phyloP scores from a whole-genome alignment of 2,797 vertebrate species.

The Halcyon leucocephala region DNA sequence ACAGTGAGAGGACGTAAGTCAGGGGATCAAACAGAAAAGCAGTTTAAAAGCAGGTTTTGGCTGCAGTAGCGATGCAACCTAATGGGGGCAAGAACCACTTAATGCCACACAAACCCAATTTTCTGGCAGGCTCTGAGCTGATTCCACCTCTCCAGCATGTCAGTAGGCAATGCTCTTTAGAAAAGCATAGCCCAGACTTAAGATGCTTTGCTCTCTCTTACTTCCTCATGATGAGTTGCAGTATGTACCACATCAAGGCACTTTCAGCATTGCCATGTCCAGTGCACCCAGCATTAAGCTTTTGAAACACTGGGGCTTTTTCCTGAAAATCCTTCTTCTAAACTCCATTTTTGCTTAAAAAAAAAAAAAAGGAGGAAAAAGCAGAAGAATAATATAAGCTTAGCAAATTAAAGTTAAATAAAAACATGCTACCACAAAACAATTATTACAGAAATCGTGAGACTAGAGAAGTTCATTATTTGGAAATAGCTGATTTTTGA shows the following conservation, averaged over 20 bases:
- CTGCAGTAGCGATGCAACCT: conserved; percentile 37
- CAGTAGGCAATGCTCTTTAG: neutral
- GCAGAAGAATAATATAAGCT: neutral
- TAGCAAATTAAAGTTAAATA: neutral
- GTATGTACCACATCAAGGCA: neutral
- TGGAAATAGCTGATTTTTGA: neutral
- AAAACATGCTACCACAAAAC: neutral
- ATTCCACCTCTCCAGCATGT: neutral
- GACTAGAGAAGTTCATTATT: neutral
- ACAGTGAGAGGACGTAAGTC: neutral
- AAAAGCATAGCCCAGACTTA: conserved; percentile 5
- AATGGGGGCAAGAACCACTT: conserved; percentile 47
- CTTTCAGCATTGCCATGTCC: neutral
- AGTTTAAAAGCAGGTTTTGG: conserved; percentile 51
- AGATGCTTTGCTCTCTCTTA: conserved; percentile 14
- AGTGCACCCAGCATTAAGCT: neutral
- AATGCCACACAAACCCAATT: conserved; percentile 52
- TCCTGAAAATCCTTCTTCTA: neutral
- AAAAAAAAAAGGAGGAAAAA: neutral
- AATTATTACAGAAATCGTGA: neutral
- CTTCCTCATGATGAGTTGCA: neutral
- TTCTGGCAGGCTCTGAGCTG: conserved; percentile 33
- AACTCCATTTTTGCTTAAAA: neutral
- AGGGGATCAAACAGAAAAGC: conserved; percentile 33
- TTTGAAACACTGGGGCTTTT: neutral